Evolutionary conservation across 2,113 vertebrate genomes (phyloP).

Genomic region (Greenwoodochromis staneri): DNA sequence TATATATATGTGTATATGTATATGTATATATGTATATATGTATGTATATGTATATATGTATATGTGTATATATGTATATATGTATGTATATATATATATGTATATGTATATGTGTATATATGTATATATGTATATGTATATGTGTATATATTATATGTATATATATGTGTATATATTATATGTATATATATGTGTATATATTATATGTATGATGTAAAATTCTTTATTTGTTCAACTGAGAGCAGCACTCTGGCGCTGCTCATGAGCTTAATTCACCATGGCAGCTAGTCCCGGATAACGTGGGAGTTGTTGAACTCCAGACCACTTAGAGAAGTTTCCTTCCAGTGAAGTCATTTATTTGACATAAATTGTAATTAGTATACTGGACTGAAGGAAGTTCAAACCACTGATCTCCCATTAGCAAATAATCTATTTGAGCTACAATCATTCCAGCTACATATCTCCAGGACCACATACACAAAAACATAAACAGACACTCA

Average conservation of each 20-base stretch:
- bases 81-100: too few species aligned
- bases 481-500: background rate
- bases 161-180: fast-evolving
- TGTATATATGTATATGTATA: too few species aligned
- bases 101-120: too few species aligned
- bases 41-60: too few species aligned
- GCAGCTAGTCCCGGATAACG: fast-evolving
- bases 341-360: background rate
- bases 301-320: background rate
- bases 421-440: background rate
- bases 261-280: background rate
- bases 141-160: fast-evolving
- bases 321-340: background rate
- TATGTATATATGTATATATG: background rate
- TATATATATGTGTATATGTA: fast-evolving
- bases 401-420: background rate
- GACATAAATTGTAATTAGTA: background rate
- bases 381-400: background rate
- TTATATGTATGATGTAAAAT: background rate
- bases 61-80: fast-evolving
- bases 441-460: background rate
- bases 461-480: background rate
- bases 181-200: fast-evolving
- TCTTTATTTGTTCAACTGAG: background rate
- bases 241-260: background rate